These are phyloP conservation scores for Aphidoletes aphidimyza DNA, from an alignment of 2,888 invertebrate genomes.

Conservation along the genomic window DNA sequence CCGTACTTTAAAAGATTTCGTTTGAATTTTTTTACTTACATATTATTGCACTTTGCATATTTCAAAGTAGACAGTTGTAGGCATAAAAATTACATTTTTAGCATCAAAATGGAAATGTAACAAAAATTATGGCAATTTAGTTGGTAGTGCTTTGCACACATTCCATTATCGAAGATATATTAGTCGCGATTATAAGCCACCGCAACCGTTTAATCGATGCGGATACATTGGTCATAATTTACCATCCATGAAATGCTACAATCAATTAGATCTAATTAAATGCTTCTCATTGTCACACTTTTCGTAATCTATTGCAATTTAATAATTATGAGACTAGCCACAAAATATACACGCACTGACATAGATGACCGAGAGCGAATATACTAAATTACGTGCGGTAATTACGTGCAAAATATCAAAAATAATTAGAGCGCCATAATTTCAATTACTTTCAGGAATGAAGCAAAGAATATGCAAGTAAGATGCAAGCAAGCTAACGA, in stretches of 20 bases:
- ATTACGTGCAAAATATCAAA: not conserved
- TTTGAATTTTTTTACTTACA: too few relatives aligned
- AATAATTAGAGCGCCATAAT: not conserved
- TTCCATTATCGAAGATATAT: not conserved
- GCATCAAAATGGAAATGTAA: too few relatives aligned
- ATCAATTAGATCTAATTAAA: conserved; percentile 34
- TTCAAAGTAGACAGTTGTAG: too few relatives aligned
- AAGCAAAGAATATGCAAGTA: not conserved
- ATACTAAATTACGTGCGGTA: too few relatives aligned
- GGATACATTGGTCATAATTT: not conserved
- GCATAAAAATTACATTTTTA: too few relatives aligned
- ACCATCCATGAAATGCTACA: not conserved
- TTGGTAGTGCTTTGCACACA: not conserved
- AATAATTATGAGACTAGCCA: not conserved
- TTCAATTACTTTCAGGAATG: conserved; percentile 23
- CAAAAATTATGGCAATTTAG: too few relatives aligned
- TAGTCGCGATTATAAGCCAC: not conserved
- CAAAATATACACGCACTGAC: not conserved
- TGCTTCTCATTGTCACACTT: not conserved
- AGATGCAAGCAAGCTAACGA: not conserved
- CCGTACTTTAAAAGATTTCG: too few relatives aligned
- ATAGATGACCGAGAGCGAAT: not conserved
- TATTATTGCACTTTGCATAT: too few relatives aligned
- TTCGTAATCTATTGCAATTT: not conserved
- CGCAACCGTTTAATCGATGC: not conserved